Evolutionary conservation across 1,140 invertebrate genomes (phyloP).

Genomic region (Cydia strobilella): DNA sequence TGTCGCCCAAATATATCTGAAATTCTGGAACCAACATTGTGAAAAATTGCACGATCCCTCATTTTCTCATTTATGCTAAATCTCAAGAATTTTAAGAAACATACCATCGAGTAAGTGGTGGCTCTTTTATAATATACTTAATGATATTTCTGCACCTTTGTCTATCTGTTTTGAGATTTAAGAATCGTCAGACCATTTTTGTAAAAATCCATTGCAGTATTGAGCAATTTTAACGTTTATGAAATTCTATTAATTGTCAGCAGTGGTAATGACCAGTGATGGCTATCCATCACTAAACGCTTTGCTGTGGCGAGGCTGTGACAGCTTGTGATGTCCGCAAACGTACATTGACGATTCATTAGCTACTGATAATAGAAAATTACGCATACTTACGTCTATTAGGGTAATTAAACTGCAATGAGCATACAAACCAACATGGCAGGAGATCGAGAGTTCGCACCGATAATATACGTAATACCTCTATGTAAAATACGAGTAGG

Average conservation of each 20-base stretch:
- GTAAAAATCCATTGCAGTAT: not conserved
- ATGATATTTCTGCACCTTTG: no score
- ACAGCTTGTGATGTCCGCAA: constrained; percentile 14
- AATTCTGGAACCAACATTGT: not conserved
- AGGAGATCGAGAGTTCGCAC: not conserved
- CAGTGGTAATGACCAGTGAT: constrained; percentile 45
- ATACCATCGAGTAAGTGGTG: no score
- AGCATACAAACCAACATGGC: not conserved
- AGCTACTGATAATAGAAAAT: constrained; percentile 21
- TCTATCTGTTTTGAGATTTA: no score
- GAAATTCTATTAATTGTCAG: constrained; percentile 46
- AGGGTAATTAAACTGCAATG: not conserved
- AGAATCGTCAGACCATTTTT: no score
- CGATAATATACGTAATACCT: no score
- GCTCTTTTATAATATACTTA: no score
- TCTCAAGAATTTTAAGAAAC: no score
- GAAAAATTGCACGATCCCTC: not conserved
- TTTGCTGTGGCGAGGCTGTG: constrained; percentile 22
- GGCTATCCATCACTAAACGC: constrained; percentile 46
- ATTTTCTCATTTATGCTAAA: no score
- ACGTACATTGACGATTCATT: not conserved
- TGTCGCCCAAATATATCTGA: not conserved
- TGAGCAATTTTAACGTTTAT: constrained; percentile 42
- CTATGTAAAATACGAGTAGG: no score
- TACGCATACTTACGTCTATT: not conserved